phyloP scores from a whole-genome alignment of 2,888 invertebrate species.

The Sepioteuthis lessoniana region DNA sequence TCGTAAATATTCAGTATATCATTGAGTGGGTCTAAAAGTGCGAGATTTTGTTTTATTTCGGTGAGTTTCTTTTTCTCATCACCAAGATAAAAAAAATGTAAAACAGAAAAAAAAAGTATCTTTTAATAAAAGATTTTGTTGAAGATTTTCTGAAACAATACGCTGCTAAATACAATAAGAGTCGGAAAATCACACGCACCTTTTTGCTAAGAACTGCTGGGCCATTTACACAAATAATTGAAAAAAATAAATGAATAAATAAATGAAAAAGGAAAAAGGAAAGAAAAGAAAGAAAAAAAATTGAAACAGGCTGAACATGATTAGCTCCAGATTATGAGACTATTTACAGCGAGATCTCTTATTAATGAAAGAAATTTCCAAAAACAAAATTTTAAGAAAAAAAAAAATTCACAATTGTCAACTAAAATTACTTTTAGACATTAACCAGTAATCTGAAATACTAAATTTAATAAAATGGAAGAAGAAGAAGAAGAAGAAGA shows the following conservation, averaged over 20 bases:
- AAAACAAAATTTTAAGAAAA: too few relatives aligned
- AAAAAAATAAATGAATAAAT: not conserved
- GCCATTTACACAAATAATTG: not conserved
- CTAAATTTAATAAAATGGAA: too few relatives aligned
- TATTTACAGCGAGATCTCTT: too few relatives aligned
- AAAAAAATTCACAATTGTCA: too few relatives aligned
- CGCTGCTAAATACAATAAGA: not conserved
- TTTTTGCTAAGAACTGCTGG: not conserved
- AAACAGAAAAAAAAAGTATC: not conserved
- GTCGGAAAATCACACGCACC: not conserved
- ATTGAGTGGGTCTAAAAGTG: too few relatives aligned
- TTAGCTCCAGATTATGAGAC: not conserved
- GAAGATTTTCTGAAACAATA: not conserved
- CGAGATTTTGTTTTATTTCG: not conserved
- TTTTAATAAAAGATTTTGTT: not conserved
- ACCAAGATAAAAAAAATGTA: not conserved
- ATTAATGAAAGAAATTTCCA: too few relatives aligned
- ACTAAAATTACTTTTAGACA: too few relatives aligned
- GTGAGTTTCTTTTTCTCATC: not conserved
- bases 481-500: too few relatives aligned
- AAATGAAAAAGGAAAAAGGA: not conserved
- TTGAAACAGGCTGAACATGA: not conserved
- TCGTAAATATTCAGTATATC: too few relatives aligned
- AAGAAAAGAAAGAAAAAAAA: not conserved
- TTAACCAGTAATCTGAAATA: too few relatives aligned